A percentile compares a stretch with the other conserved stretches of the same genome.
These are phyloP conservation scores for Cryptus armator DNA, from an alignment of 2,888 invertebrate species.

Conservation along the genomic window DNA sequence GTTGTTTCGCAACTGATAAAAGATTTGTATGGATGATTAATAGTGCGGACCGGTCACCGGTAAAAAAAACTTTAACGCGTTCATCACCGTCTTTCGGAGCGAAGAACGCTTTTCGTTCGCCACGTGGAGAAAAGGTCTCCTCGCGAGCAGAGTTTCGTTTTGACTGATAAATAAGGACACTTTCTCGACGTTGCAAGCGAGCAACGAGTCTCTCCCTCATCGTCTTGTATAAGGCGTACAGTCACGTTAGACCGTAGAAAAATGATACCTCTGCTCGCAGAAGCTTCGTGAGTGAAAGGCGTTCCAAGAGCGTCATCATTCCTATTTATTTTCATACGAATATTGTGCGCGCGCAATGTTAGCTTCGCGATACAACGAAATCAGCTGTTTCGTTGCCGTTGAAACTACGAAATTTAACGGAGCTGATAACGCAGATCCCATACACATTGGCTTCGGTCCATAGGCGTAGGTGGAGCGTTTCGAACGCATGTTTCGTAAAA, in stretches of 20 bases:
- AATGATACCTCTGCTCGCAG: constrained; percentile 24
- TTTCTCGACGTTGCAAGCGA: constrained; percentile 49
- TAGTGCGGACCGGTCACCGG: constrained; percentile 11
- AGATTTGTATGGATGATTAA: neutral
- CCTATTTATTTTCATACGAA: constrained; percentile 25
- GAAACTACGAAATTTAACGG: neutral
- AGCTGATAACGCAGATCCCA: constrained; percentile 39
- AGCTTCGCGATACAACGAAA: neutral
- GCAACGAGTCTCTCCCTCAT: constrained; percentile 57
- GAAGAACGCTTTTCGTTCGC: constrained; percentile 7
- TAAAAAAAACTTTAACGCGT: neutral
- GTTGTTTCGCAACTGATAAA: neutral
- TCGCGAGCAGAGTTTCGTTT: constrained; percentile 34
- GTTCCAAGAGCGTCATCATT: constrained; percentile 32
- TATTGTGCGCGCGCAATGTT: constrained; percentile 11
- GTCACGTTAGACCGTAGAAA: neutral
- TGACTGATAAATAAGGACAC: constrained; percentile 58
- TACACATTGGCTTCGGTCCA: constrained; percentile 28
- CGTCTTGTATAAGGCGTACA: constrained; percentile 6
- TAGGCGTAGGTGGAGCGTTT: constrained; percentile 24
- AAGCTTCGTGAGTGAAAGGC: constrained; percentile 62
- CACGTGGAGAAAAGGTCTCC: constrained; percentile 11
- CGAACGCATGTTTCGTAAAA: neutral
- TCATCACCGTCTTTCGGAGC: neutral
- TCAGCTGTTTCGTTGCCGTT: constrained; percentile 41